These are phyloP conservation scores for Furnarius figulus DNA, from an alignment of 2,113 vertebrate species.

Conservation along the genomic window DNA sequence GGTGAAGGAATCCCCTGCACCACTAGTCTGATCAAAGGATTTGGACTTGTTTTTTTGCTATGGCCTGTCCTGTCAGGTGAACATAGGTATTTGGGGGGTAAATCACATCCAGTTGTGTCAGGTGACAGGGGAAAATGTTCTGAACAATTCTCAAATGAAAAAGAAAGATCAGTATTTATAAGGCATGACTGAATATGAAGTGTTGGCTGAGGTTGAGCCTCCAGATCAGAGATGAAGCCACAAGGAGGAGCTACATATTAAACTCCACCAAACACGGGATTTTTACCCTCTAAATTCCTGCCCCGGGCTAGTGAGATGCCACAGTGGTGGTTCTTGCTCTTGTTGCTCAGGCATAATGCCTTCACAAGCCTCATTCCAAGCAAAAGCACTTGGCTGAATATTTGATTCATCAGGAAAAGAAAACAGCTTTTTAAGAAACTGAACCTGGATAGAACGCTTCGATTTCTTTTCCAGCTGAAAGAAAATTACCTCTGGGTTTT, in stretches of 20 bases:
- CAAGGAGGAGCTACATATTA: constrained; percentile 15
- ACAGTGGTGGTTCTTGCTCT: neutral
- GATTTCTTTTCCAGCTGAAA: neutral
- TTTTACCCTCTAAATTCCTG: neutral
- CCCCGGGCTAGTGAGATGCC: fast-evolving
- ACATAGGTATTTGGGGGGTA: neutral
- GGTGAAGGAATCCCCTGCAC: neutral
- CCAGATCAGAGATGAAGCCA: neutral
- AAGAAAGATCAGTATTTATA: neutral
- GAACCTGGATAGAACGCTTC: neutral
- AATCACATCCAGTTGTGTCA: neutral
- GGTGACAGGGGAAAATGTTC: neutral
- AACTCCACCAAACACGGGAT: neutral
- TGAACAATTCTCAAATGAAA: neutral
- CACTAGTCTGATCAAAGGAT: neutral
- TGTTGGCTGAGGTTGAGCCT: neutral
- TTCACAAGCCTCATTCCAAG: neutral
- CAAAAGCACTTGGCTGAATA: neutral
- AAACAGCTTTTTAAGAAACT: neutral
- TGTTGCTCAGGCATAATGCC: neutral
- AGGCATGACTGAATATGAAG: neutral
- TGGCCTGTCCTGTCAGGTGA: neutral
- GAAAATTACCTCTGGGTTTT: neutral
- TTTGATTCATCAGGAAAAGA: neutral
- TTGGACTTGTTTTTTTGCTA: neutral